Evolutionary conservation across 2,888 invertebrate genomes (phyloP).

Genomic region (Pantelozetes paolii): DNA sequence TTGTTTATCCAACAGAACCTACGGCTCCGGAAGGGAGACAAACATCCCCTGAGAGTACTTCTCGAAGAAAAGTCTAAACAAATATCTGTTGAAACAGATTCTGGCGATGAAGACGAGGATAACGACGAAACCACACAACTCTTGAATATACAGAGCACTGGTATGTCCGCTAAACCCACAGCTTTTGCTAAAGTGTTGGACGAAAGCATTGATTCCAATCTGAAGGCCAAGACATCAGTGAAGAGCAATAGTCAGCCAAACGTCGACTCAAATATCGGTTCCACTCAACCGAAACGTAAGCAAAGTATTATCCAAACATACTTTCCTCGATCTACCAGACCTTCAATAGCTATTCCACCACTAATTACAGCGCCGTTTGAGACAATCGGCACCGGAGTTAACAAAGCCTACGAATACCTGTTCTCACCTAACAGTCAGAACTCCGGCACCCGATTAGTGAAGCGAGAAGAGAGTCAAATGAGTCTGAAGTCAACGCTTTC

Average conservation of each 20-base stretch:
- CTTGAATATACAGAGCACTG: not conserved
- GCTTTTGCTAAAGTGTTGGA: not conserved
- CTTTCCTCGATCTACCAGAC: slow-evolving; percentile 66
- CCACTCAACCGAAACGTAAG: slow-evolving; percentile 42
- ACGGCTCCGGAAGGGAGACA: slow-evolving; percentile 12
- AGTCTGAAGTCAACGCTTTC: slow-evolving; percentile 52
- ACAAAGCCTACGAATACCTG: slow-evolving; percentile 45
- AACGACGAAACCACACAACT: slow-evolving; percentile 64
- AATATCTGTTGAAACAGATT: slow-evolving; percentile 45
- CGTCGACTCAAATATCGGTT: slow-evolving; percentile 41
- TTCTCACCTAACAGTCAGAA: slow-evolving; percentile 45
- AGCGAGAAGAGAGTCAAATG: slow-evolving; percentile 51
- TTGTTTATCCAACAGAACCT: slow-evolving; percentile 31
- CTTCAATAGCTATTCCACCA: slow-evolving; percentile 68
- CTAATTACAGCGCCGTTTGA: slow-evolving; percentile 56
- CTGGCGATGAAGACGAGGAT: slow-evolving; percentile 61
- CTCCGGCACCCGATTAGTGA: slow-evolving; percentile 45
- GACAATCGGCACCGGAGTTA: slow-evolving; percentile 46
- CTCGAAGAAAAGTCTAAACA: slow-evolving; percentile 30
- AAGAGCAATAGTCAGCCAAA: slow-evolving; percentile 43
- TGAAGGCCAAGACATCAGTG: not conserved
- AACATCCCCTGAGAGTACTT: slow-evolving; percentile 25
- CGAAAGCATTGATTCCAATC: slow-evolving; percentile 22
- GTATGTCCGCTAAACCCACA: not conserved
- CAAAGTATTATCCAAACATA: slow-evolving; percentile 49